phyloP scores from a whole-genome alignment of 2,888 invertebrate genomes.

The Trilocha varians region DNA sequence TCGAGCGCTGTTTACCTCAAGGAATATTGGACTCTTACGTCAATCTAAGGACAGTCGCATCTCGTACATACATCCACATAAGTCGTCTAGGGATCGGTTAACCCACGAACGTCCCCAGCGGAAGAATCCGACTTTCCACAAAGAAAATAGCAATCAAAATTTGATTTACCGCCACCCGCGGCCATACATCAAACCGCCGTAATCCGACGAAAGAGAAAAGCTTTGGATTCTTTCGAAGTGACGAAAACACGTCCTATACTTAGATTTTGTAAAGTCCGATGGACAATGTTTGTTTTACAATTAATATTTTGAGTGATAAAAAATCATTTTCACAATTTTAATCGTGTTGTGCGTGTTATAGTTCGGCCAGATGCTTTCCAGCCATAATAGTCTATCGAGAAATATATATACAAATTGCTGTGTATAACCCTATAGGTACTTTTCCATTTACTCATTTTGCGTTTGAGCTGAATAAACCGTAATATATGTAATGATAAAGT shows the following conservation, averaged over 20 bases:
- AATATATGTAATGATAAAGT: no score
- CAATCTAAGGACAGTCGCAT: conserved; percentile 45
- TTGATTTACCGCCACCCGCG: conserved; percentile 72
- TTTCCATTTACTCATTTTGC: no score
- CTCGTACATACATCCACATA: conserved; percentile 41
- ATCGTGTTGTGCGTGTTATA: no score
- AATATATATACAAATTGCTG: no score
- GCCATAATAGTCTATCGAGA: no score
- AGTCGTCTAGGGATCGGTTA: conserved; percentile 66
- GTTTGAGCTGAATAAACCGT: no score
- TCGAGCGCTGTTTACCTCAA: not conserved
- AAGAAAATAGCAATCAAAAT: conserved; percentile 73
- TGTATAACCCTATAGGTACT: no score
- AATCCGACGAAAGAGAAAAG: conserved; percentile 62
- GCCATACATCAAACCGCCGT: conserved; percentile 66
- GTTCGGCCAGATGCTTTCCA: no score
- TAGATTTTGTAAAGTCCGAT: not conserved
- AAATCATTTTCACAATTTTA: no score
- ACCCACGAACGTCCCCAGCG: conserved; percentile 56
- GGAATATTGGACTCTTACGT: conserved; percentile 15
- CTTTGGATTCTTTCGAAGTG: conserved; percentile 11
- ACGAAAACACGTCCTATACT: not conserved
- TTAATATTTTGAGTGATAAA: no score
- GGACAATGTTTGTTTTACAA: not conserved
- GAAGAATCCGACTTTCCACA: conserved; percentile 64